Evolutionary conservation across 2,797 vertebrate species (phyloP), one percentile per base, ranked within the genome.

Genomic region (Lepus townsendii): DNA sequence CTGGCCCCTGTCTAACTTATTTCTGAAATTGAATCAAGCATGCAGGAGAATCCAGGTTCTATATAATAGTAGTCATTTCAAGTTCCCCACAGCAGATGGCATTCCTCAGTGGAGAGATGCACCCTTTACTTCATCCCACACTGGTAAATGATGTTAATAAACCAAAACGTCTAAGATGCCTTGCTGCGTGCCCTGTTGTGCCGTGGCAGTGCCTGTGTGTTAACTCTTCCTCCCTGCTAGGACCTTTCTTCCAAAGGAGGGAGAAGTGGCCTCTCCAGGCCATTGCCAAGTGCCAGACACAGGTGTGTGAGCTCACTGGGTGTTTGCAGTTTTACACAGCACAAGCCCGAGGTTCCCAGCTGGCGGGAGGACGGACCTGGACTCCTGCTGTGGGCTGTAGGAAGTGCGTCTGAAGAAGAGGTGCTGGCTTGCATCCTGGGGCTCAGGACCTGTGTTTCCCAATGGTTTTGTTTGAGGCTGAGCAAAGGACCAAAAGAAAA

Each of bases 21-120:
- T 63, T 95, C 93, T 80, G 68, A 84, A 93, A 88, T 47, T 75
- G n/a, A 77, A 35, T 85, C 83, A 57, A 73, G 35, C n/a, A 62
- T 65, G 22, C 91, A 60, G 75, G n/a, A 86, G 69, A 57, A 38
- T 63, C 90, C 26, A 72, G 66, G 42, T 83, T 87, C 52, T 85
- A 7, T 76, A 30, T 76, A 71, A 26, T 60, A 19, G 54, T 24
- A 65, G 63, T 35, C 66, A 57, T 82, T 83, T 92, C 19, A 42
- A 57, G 26, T 79, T 95, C 86, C 73, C 54, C 13, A 3, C 16
- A 9, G 42, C 35, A 73, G 30, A 60, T 57, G 63, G 65, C 68
- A 66, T 77, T 84, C 85, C 52, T 90, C 54, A 82, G 57, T 19
- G 26, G 75, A 66, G 62, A 22, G 24, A 24, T 47, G 52, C 54